Evolutionary conservation across 2,113 vertebrate species (phyloP), one percentile per base, ranked within the genome.

Genomic region (Nesospiza acunhae): DNA sequence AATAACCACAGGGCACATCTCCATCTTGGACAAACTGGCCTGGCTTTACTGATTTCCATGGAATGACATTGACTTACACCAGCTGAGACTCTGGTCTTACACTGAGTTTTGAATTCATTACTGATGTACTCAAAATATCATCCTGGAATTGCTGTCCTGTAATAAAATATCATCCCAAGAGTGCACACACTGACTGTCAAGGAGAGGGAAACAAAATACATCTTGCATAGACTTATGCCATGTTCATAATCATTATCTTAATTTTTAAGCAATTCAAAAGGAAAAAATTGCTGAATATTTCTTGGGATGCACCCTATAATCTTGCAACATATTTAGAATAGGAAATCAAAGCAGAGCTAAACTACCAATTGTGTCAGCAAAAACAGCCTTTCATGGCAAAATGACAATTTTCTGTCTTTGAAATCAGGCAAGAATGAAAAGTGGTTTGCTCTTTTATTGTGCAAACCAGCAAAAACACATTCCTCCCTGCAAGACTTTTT

Each of bases 281-380:
- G 42, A 17, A 79, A 95, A 86, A 96, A 94, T 41, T 41, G 86
- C 96, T 93, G 93, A 95, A 70, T 93, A 90, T 94, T 96, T 96
- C 90, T 93, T 33, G 23, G 78, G 60, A 90, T 75, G 86, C 41
- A 97, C 87, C 93, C 96, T 97, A 95, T 97, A 97, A 97, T 97
- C 94, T 97, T 94, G 95, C 91, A 96, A 95, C 96, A 91, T 94
- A 96, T 97, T 97, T 93, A 92, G 97, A 93, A 91, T 90, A 94
- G 75, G 95, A 98, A 97, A 96, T 75, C 56, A 97, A 96, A 68
- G 78, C 81, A 67, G 59, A 59, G 86, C 64, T 97, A 92, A 96
- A 85, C 50, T 62, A 96, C 72, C 87, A 73, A 83, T 93, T 97
- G 93, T 96, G 89, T 95, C 85, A 94, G 90, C 83, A 94, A 97